Evolutionary conservation across 2,888 invertebrate genomes (phyloP).

Genomic region (Heliconius sara): DNA sequence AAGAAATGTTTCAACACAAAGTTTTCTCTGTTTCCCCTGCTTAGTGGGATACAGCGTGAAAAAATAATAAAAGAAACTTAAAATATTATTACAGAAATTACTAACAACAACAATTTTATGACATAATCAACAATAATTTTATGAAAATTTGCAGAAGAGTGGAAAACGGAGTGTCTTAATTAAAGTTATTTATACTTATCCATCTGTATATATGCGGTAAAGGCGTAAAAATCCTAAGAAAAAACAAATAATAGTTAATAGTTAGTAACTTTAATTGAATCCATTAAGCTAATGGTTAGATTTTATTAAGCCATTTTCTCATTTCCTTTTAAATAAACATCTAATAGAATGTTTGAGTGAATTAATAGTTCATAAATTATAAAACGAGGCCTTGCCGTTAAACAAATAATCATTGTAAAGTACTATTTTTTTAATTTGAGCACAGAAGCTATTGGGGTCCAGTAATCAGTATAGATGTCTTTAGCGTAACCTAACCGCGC

Average conservation of each 20-base stretch:
- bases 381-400: neutral
- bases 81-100: no score
- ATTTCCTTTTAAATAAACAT: constrained; percentile 5
- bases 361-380: constrained; percentile 1
- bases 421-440: neutral
- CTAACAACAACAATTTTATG: no score
- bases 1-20: neutral
- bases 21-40: no score
- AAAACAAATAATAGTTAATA: neutral
- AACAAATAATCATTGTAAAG: neutral
- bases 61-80: no score
- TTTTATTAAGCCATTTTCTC: constrained; percentile 13
- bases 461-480: neutral
- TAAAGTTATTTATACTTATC: no score
- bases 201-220: no score
- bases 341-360: constrained; percentile 11
- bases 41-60: no score
- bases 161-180: no score
- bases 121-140: neutral
- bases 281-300: neutral
- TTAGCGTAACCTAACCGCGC: neutral
- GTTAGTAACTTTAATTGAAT: neutral
- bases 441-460: neutral
- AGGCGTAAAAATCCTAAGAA: neutral
- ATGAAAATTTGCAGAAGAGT: neutral